Evolutionary conservation across 1,140 invertebrate genomes (phyloP), one percentile per base, ranked within the genome.

Genomic region (Pseudomyrmex concolor): DNA sequence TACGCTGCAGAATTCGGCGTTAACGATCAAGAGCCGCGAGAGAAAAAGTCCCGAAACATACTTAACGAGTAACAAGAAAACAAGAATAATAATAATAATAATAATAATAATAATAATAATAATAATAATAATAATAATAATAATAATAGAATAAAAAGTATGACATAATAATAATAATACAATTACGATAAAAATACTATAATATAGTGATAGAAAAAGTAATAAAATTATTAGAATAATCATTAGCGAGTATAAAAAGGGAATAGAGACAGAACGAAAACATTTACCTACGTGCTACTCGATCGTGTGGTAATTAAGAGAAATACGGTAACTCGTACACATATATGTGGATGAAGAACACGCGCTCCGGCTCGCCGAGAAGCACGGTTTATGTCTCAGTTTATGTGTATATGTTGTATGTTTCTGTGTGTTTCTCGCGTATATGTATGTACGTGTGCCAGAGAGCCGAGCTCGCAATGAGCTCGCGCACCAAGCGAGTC

Each of bases 321-420:
- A 84, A 84, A 81, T 84, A 82, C 87, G 88, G 88, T 89, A 89
- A 89, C 88, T 89, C 84, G 84, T 89, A 88, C 88, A 89, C 86
- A 84, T 84, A 84, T 70, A 84, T 57, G 43, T 74, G 17, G 17
- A 13, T 73, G 66, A 68, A 72, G 51, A 57, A 57, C 12, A 51
- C 12, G 15, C 62, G 22, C 54, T 48, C 43, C 48, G 55, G 10
- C 59, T 78, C 64, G 51, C n/a, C 43, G 7, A 19, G n/a, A 55
- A 50, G 64, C 64, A 54, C 74, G 62, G 50, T 17, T 67, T n/a
- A 57, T 51, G 64, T 55, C 17, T 17, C 51, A 62, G 22, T 84
- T 57, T 19, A 43, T 87, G 63, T 63, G 70, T 84, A 34, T 17
- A 63, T 63, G 25, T 67, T 22, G 51, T 50, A 48, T 12, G 54